These are phyloP conservation scores for Lamellibrachia columna DNA, from an alignment of 2,888 invertebrate genomes.

Conservation along the genomic window DNA sequence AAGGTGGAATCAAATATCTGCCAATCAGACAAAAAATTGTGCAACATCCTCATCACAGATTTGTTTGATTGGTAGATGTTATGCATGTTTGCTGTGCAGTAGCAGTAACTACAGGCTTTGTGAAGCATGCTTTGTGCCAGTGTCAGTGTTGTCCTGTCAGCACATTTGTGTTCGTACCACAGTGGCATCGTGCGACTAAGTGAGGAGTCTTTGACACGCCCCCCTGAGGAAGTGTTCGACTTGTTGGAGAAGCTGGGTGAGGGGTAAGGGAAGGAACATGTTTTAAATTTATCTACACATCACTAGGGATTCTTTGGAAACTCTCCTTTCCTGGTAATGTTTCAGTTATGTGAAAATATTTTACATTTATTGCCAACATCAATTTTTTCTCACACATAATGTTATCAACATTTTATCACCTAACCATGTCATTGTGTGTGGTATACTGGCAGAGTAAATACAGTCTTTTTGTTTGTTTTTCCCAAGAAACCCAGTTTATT, in stretches of 20 bases:
- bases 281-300: neutral
- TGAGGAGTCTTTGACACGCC: slow-evolving; percentile 93
- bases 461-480: neutral
- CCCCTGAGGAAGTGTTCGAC: slow-evolving; percentile 98
- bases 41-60: neutral
- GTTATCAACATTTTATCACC: neutral
- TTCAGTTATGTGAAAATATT: neutral
- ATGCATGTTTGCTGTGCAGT: slow-evolving; percentile 16
- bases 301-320: neutral
- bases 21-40: neutral
- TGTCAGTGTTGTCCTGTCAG: neutral
- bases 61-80: neutral
- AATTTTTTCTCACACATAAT: neutral
- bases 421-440: neutral
- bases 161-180: neutral
- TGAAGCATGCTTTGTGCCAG: slow-evolving; percentile 13
- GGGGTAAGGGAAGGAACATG: slow-evolving; percentile 71
- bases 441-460: neutral
- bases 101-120: neutral
- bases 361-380: neutral
- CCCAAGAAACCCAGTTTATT: neutral
- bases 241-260: slow-evolving; percentile 98
- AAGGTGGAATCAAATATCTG: neutral
- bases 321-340: neutral
- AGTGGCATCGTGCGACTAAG: slow-evolving; percentile 72